Evolutionary conservation across 2,888 invertebrate genomes (phyloP), one percentile per base, ranked within the genome.

Genomic region (Calliopum simillimum): DNA sequence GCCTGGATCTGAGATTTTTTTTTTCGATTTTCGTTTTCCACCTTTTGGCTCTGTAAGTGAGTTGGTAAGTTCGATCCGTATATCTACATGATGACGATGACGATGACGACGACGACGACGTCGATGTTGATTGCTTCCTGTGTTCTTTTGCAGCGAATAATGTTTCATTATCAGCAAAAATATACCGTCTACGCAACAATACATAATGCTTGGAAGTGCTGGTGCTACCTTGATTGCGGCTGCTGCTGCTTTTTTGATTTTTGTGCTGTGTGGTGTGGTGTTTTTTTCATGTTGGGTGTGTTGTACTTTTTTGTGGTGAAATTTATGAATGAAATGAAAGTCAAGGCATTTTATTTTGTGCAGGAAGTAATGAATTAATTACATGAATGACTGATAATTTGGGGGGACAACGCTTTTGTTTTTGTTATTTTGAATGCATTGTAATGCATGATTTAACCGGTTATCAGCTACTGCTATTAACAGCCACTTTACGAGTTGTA

Each of bases 101-200:
- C 64, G 62, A 63, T n/a, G 69, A 70, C 67, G 62, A 69, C 71
- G 73, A 72, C 69, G 63, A 71, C 71, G 71, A 73, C 65, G 73
- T 68, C 72, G 74, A 72, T 73, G 74, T 76, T 76, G 76, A 76
- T 76, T 76, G 74, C 74, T 75, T 76, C 76, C 76, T 74, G 76
- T 75, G 71, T 73, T 74, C 71, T 61, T 74, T 62, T 64, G 53
- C 21, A 64, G 41, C 66, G 64, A 53, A 44, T 65, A 53, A 65
- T 55, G 41, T 65, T 64, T 65, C 67, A 58, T 47, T 58, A 67
- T 58, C 19, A 25, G 55, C 21, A 25, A 21, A 56, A 23, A 56
- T 2, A 25, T n/a, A n/a, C n/a, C 56, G 33, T 33, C 33, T 33
- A 56, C 56, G 21, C 56, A 23, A 56, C 23, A 56, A 56, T 33